Evolutionary conservation across 2,888 invertebrate species (phyloP), one percentile per base, ranked within the genome.

Genomic region (Athalia circularis): DNA sequence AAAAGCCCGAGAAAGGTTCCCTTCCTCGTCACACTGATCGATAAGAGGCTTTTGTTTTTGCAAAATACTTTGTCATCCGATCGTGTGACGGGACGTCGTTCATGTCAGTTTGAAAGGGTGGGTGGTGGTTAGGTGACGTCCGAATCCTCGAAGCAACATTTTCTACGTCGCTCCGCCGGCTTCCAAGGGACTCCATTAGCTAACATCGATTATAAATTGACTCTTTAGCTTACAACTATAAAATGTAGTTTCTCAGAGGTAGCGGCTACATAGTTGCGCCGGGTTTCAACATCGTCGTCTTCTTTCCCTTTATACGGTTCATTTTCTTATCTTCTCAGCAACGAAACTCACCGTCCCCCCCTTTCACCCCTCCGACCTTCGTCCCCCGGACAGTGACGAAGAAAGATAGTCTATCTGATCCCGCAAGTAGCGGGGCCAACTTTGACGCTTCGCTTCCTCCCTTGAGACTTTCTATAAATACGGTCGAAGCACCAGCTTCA

Each of bases 201-300:
- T 29, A 29, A 29, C 74, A 64, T 74, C 78, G 74, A 74, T 78
- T 78, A 78, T 78, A 78, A 78, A 76, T 78, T 62, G 75, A 74
- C 78, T 59, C 75, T 68, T 68, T 54, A 52, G 54, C 52, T 11
- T 29, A 54, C 50, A 15, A 54, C 48, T 5, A n/a, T 11, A 0
- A 5, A 29, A 43, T 68, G 68, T 54, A 15, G n/a, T 7, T 13
- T 3, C 8, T 13, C 2, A 11, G 5, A 13, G 64, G 64, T 9
- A 8, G 65, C 5, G 48, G 8, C 11, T 48, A 59, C 5, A 29
- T 29, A 29, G 15, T 61, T 15, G 7, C 61, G 4, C 61, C 13
- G 7, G n/a, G 61, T 70, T 43, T 13, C 43, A 3, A 45, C 43
- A 11, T 54, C 50, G 4, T 7, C 4, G 1, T 54, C 15, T 72